These are phyloP conservation scores for Stenodema calcarata DNA, from an alignment of 2,888 invertebrate species.

Conservation along the genomic window DNA sequence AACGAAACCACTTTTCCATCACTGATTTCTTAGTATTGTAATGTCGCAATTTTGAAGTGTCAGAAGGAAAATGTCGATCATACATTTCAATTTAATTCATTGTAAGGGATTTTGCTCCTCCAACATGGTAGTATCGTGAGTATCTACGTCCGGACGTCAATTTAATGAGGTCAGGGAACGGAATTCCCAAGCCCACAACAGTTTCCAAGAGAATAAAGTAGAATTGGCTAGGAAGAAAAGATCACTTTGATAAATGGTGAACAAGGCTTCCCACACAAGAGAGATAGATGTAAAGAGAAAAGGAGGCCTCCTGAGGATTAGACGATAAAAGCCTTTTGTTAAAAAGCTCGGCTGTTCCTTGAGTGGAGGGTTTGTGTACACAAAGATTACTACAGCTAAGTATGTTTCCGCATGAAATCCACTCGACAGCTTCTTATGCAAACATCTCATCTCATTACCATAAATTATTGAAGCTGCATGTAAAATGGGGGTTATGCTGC, in stretches of 20 bases:
- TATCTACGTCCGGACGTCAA: background rate
- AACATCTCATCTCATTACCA: constrained; percentile 23
- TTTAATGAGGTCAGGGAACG: background rate
- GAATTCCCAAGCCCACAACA: background rate
- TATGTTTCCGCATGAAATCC: constrained; percentile 31
- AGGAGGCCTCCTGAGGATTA: constrained; percentile 7
- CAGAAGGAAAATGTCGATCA: no score
- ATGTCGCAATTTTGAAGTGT: no score
- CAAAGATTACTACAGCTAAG: constrained; percentile 18
- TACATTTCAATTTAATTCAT: no score
- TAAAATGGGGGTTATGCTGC: no score
- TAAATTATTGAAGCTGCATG: no score
- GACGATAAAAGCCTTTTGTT: constrained; percentile 29
- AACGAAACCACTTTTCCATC: no score
- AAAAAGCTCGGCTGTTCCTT: background rate
- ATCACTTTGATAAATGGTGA: background rate
- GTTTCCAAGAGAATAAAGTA: background rate
- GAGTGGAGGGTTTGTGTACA: constrained; percentile 1
- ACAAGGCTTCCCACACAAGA: background rate
- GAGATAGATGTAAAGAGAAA: background rate
- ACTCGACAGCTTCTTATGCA: background rate
- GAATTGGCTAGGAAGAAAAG: background rate
- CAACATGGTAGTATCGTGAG: no score
- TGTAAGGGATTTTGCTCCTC: no score
- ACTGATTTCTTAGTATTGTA: no score